Base-by-base conservation (phyloP, 2,113 vertebrate genomes). In the Rousettus leschenaultii region DNA sequence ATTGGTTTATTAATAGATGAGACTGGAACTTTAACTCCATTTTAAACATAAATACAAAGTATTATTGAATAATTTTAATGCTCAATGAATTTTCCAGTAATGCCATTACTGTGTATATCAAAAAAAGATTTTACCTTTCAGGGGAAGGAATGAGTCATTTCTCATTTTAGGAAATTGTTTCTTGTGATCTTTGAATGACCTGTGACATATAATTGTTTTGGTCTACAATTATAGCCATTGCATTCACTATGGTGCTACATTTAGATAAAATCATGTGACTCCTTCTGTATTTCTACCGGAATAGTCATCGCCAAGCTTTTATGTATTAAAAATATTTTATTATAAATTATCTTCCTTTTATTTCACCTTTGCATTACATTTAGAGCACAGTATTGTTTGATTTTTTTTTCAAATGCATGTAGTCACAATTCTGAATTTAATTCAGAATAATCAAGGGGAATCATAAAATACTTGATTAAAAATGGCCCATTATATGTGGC, bases 381-480 rank as follows among this genome's bases (percentile, higher is more conserved):
- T 90, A 14, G 9, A 2, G 5, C 3, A 57, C 12, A 16, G 0
- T 30, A 45, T 35, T 55, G 6, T 21, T 28, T 19, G n/a, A 55
- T 21, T 28, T 30, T 40, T 45, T 65, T 65, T 73, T 33, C 11
- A 65, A 78, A 28, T 84, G 15, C 40, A 63, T 82, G 3, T 45
- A 61, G 19, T 88, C 40, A 59, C 12, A 28, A 80, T 94, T 90
- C 10, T 85, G 59, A 92, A 80, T 75, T 94, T 88, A 51, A 92
- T 90, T 91, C 8, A 43, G 21, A 19, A 85, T 61, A 63, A 40
- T 89, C 74, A 86, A 92, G 26, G 22, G 0, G 3, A 21, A 40
- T 51, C 24, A 65, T 59, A 82, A 61, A 53, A 61, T 90, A n/a
- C 73, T n/a, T 84, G 26, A 12, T 80, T 83, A 22, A 95, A 86